phyloP scores from a whole-genome alignment of 2,888 invertebrate genomes.

The Hartigia nigra region DNA sequence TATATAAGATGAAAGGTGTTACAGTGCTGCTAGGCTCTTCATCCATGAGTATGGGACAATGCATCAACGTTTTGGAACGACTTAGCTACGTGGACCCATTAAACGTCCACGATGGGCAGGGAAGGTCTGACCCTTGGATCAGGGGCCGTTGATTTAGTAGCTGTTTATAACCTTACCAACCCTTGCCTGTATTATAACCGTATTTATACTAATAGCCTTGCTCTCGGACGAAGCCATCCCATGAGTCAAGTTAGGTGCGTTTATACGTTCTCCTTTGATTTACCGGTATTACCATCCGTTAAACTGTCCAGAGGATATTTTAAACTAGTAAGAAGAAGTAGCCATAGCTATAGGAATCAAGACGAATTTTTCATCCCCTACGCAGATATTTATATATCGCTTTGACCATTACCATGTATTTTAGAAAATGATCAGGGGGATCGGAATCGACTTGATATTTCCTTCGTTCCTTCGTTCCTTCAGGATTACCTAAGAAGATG shows the following conservation, averaged over 20 bases:
- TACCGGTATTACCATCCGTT: slow-evolving; percentile 4
- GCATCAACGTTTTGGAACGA: slow-evolving; percentile 25
- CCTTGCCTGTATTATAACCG: slow-evolving; percentile 61
- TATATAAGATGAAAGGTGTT: neutral
- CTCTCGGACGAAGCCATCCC: slow-evolving; percentile 14
- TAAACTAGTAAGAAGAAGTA: neutral
- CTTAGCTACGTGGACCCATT: slow-evolving; percentile 20
- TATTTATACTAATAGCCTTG: slow-evolving; percentile 63
- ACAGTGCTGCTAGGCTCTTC: neutral
- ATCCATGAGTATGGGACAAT: slow-evolving; percentile 1
- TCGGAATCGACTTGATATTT: neutral
- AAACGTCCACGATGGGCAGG: slow-evolving; percentile 11
- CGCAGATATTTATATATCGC: neutral
- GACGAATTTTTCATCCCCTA: neutral
- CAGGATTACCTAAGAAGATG: neutral
- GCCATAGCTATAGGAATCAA: neutral
- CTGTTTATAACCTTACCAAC: slow-evolving; percentile 60
- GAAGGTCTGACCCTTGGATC: slow-evolving; percentile 25
- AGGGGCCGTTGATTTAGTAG: slow-evolving; percentile 58
- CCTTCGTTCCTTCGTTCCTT: neutral
- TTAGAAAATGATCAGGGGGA: neutral
- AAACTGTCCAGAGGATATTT: slow-evolving; percentile 1
- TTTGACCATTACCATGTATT: neutral
- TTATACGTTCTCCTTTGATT: slow-evolving; percentile 2
- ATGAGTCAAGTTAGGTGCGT: neutral